Conservation (phyloP, 1,140 invertebrate species). For the Archegozetes longisetosus region DNA sequence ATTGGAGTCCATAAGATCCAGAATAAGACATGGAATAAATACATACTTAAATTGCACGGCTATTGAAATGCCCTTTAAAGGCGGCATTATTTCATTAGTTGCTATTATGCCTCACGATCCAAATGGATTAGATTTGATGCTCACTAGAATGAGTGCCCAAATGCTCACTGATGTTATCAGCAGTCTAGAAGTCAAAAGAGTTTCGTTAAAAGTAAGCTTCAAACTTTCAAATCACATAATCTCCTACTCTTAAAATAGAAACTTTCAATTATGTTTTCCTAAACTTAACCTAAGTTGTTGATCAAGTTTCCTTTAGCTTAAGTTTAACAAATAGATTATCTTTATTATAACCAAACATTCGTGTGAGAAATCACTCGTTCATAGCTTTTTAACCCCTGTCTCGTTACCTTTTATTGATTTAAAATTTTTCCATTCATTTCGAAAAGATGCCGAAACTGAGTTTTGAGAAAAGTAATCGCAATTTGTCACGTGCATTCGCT, state of each 20-base stretch:
- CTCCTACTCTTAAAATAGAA: no score
- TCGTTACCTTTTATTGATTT: no score
- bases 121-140: constrained; percentile 17
- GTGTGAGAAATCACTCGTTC: background rate
- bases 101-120: constrained; percentile 18
- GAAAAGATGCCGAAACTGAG: constrained; percentile 22
- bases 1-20: constrained; percentile 2
- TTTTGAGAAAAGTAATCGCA: constrained; percentile 19
- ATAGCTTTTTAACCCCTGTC: no score
- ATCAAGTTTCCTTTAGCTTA: background rate
- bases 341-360: background rate
- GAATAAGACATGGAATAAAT: constrained; percentile 20
- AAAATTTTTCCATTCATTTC: no score
- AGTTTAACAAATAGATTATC: background rate
- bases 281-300: no score
- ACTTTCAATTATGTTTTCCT: no score
- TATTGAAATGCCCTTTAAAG: constrained; percentile 24
- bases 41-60: constrained; percentile 23
- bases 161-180: constrained; percentile 22
- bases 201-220: constrained; percentile 21
- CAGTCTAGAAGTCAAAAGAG: constrained; percentile 19
- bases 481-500: constrained; percentile 20
- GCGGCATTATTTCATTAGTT: constrained; percentile 22
- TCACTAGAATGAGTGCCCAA: constrained; percentile 23
- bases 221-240: no score